Evolutionary conservation across 2,797 vertebrate species (phyloP).

Genomic region (Myotis daubentonii): DNA sequence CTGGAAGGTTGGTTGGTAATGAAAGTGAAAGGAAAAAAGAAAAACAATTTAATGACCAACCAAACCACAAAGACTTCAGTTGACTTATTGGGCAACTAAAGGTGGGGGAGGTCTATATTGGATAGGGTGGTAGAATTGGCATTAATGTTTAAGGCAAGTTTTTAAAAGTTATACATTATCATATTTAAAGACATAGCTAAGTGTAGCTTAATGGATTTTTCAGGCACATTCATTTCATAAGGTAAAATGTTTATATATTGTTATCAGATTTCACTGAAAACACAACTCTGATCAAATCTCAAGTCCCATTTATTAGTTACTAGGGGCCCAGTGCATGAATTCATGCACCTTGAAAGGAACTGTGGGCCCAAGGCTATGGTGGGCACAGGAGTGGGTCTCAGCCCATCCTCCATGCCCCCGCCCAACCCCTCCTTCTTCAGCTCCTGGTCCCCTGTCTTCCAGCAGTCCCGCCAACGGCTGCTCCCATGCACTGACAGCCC

Average conservation of each 20-base stretch:
- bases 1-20: neutral
- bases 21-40: neutral
- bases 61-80: neutral
- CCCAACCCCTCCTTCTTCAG: too few relatives aligned
- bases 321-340: too few relatives aligned
- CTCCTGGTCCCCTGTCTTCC: too few relatives aligned
- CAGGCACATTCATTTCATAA: neutral
- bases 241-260: neutral
- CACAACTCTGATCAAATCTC: neutral
- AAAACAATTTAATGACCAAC: neutral
- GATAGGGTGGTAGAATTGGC: neutral
- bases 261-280: constrained; percentile 30
- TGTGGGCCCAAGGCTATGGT: too few relatives aligned
- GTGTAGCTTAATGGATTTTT: neutral
- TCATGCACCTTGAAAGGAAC: too few relatives aligned
- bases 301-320: neutral
- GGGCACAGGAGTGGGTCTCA: too few relatives aligned
- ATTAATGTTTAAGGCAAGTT: neutral
- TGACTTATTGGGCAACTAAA: neutral
- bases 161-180: neutral
- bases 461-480: too few relatives aligned
- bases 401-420: too few relatives aligned
- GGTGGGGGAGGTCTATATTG: too few relatives aligned
- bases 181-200: neutral
- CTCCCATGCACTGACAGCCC: too few relatives aligned